Evolutionary conservation across 30 jellyfish, hydroid and myxozoan species (phyloP).

Genomic region (Chironex yamaguchii): DNA sequence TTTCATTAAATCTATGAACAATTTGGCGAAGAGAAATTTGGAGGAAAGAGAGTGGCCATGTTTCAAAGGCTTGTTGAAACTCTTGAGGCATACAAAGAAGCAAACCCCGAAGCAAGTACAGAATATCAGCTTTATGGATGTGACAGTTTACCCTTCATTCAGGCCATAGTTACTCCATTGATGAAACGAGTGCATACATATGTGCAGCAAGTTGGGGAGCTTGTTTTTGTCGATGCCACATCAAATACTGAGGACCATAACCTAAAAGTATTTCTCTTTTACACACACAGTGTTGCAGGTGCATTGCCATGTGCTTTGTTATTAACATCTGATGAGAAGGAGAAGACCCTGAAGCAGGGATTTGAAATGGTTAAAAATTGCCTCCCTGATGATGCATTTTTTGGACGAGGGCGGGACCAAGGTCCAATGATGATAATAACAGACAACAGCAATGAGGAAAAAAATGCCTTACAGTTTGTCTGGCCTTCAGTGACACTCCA

Average conservation of each 20-base stretch:
- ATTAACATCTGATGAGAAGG: not conserved
- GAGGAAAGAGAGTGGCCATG: slow-evolving; percentile 15
- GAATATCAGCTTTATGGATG: not conserved
- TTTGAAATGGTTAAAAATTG: not conserved
- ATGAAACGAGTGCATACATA: not conserved
- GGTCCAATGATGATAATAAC: slow-evolving; percentile 12
- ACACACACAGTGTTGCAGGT: slow-evolving; percentile 5
- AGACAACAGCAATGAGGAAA: slow-evolving; percentile 1
- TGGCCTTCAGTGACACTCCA: slow-evolving; percentile 7
- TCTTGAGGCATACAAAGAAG: not conserved
- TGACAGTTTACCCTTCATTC: not conserved
- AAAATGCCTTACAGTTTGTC: not conserved
- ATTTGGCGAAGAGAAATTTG: not conserved
- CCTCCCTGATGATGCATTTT: not conserved
- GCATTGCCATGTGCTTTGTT: slow-evolving; percentile 7
- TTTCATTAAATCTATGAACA: not conserved
- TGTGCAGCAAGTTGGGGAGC: not conserved
- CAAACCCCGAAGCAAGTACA: not conserved
- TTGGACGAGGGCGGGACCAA: not conserved
- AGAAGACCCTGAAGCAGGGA: not conserved
- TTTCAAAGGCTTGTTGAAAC: not conserved
- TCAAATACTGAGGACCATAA: slow-evolving; percentile 3
- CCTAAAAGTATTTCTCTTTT: not conserved
- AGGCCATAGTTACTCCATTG: not conserved
- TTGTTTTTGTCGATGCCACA: not conserved